Evolutionary conservation across 2,113 vertebrate species (phyloP).

Genomic region (Theristicus caerulescens): DNA sequence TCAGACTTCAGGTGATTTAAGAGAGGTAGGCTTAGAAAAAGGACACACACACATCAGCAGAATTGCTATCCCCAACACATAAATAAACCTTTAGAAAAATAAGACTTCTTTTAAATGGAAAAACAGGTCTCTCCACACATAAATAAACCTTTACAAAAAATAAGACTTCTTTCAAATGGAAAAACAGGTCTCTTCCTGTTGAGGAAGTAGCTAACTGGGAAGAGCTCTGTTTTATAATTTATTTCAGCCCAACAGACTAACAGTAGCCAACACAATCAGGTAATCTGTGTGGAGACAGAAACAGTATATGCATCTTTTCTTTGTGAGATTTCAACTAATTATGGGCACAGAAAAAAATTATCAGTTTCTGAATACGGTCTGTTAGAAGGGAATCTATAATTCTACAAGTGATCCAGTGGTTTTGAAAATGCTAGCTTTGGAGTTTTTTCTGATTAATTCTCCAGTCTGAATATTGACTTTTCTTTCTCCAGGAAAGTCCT

Average conservation of each 20-base stretch:
- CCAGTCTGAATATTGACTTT: not conserved
- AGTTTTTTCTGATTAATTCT: not conserved
- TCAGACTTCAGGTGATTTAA: constrained; percentile 18
- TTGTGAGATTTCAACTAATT: not conserved
- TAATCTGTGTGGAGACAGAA: not conserved
- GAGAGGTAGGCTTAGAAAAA: not conserved
- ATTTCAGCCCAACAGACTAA: not conserved
- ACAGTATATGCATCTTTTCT: not conserved
- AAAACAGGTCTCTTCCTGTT: not conserved
- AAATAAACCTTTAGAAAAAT: not conserved
- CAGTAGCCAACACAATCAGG: not conserved
- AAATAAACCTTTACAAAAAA: not conserved
- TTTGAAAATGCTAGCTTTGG: not conserved
- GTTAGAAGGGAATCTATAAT: not conserved
- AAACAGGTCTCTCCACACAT: not conserved
- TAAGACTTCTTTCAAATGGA: not conserved
- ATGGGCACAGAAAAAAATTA: not conserved
- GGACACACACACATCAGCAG: not conserved
- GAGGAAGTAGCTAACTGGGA: not conserved
- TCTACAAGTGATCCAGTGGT: not conserved
- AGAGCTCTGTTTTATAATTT: not conserved
- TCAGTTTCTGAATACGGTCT: rapidly evolving
- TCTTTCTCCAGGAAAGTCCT: not conserved
- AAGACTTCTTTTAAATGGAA: not conserved
- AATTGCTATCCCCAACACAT: not conserved